Evolutionary conservation across 2,888 invertebrate species (phyloP), one percentile per base, ranked within the genome.

Genomic region (Camptogramma bilineatum): DNA sequence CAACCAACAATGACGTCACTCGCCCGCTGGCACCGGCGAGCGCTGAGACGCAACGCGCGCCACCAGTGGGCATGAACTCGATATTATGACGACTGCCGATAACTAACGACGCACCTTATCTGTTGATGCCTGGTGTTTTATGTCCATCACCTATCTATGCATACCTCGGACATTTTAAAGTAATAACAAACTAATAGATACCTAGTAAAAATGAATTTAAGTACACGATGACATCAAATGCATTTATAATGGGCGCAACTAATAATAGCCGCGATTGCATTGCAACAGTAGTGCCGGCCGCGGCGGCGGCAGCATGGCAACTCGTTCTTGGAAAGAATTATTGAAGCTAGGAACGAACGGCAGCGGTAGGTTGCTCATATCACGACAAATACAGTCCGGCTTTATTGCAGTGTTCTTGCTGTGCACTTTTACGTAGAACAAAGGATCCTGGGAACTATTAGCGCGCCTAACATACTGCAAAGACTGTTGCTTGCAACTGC

Each of bases 271-370:
- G 71, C 69, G 57, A 71, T 73, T 76, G 78, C 76, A 77, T 73
- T 77, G 78, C 76, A 78, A 78, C 74, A 80, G 75, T 78, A 77
- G 74, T 73, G 72, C 72, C 69, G 69, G 73, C 75, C 77, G 52
- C 67, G 64, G 51, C 28, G 21, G n/a, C 21, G 28, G 28, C 7
- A 28, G 7, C 65, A 57, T 62, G 54, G 73, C 75, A 79, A 79
- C 78, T 73, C 64, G 75, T 86, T 86, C 84, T 82, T 65, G 79
- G 84, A 82, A 85, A 76, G 73, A 76, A 78, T 78, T 84, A 83
- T 83, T 80, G 78, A 80, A 80, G 75, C 76, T 76, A 77, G 80
- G 73, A 76, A 71, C 69, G 71, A 68, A 54, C 60, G 57, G 56
- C 57, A 62, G 62, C 73, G 73, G 78, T 77, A 76, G 79, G 79